Evolutionary conservation across 64 coral and sea anemone species (phyloP).

Genomic region (Platygyra sinensis): DNA sequence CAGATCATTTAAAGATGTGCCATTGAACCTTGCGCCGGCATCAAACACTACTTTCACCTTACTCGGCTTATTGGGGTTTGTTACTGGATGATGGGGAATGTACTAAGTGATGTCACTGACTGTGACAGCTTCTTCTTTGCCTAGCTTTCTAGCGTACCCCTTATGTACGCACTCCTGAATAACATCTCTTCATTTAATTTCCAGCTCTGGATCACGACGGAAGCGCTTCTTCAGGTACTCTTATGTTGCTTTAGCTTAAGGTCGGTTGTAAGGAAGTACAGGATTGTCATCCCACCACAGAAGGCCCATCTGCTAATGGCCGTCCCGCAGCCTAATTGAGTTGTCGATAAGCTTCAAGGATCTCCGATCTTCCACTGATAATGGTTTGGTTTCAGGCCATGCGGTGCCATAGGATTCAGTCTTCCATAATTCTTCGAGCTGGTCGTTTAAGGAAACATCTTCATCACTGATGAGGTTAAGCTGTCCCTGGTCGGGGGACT

Average conservation of each 20-base stretch:
- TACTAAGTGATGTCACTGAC: constrained; percentile 11
- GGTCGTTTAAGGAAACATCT: too few relatives aligned
- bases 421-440: too few relatives aligned
- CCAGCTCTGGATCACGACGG: constrained; percentile 18
- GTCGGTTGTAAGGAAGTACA: constrained; percentile 37
- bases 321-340: too few relatives aligned
- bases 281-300: too few relatives aligned
- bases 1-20: constrained; percentile 24
- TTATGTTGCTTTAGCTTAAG: constrained; percentile 27
- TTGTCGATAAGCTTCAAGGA: too few relatives aligned
- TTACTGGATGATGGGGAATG: constrained; percentile 28
- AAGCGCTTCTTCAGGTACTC: constrained; percentile 39
- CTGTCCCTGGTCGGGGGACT: too few relatives aligned
- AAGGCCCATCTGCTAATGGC: too few relatives aligned
- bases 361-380: too few relatives aligned
- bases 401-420: too few relatives aligned
- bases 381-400: too few relatives aligned
- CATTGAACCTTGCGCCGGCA: not conserved
- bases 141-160: constrained; percentile 45
- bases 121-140: constrained; percentile 22
- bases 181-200: constrained; percentile 16
- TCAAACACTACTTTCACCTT: constrained; percentile 25
- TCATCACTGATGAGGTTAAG: too few relatives aligned
- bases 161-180: constrained; percentile 44
- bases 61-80: constrained; percentile 7